Evolutionary conservation across 2,888 invertebrate species (phyloP), one percentile per base, ranked within the genome.

Genomic region (Cenopis cana): DNA sequence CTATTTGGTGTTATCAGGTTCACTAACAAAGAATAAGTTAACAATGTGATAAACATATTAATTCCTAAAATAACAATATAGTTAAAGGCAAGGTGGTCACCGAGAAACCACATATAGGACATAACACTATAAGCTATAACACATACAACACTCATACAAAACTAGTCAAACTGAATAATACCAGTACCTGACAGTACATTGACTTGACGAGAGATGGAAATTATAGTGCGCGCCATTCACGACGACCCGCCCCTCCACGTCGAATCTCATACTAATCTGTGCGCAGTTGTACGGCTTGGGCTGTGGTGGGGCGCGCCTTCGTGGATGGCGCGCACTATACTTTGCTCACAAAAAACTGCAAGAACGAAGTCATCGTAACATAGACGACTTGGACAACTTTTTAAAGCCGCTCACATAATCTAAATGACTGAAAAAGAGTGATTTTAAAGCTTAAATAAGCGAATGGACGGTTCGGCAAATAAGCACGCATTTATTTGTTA

Each of bases 1-100:
- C 64, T 57, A 57, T 41, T 69, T 64, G 69, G 56, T 69, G 50
- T 64, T 64, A 50, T 49, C n/a, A 17, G 18, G 18, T 54, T 68
- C 18, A 41, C 41, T 52, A 11, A 54, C 18, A 20, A 56, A 57
- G 14, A 57, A 24, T 59, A 59, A 24, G 50, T 20, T 52, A 59
- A 67, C 57, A 52, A 57, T 41, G 46, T 54, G 17, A 66, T 66
- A 68, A 60, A 68, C 18, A 33, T 17, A 11, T 36, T 10, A 33
- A 50, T n/a, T 46, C 24, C 14, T 49, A n/a, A 60, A 49, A 46
- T 24, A 60, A 59, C 59, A 59, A 20, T 20, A 18, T 24, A 24
- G 9, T 20, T 14, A 59, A 20, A 41, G 59, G 46, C 41, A 46
- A 60, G 46, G 24, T 46, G 29, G 24, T 36, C n/a, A 18, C n/a